Percentiles rank a stretch among this genome's conserved stretches.
phyloP scores from a whole-genome alignment of 1,140 invertebrate genomes.

The Bombus ignitus region DNA sequence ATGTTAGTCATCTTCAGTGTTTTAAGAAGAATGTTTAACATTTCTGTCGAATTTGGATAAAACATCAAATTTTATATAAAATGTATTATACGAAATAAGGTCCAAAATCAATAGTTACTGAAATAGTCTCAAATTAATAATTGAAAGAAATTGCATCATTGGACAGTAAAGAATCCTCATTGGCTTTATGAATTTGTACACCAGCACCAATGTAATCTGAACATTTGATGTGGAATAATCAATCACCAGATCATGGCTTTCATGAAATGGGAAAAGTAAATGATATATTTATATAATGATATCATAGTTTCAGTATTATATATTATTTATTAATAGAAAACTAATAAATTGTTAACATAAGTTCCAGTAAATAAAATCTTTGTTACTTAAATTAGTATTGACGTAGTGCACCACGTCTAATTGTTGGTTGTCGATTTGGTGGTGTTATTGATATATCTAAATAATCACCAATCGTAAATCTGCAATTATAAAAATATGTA shows the following conservation, averaged over 20 bases:
- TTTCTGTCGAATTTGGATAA: too few species aligned
- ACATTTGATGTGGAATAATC: too few species aligned
- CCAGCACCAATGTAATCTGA: too few species aligned
- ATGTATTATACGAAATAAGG: too few species aligned
- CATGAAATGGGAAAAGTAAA: slow-evolving; percentile 1
- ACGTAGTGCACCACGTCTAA: slow-evolving; percentile 84
- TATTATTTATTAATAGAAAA: slow-evolving; percentile 13
- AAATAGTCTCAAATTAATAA: too few species aligned
- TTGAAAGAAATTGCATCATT: too few species aligned
- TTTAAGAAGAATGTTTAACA: too few species aligned
- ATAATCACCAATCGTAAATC: slow-evolving; percentile 97
- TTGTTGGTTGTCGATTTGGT: slow-evolving; percentile 89
- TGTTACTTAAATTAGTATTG: slow-evolving; percentile 79
- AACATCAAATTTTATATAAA: too few species aligned
- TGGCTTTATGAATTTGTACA: too few species aligned
- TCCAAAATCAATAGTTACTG: too few species aligned
- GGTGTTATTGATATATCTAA: slow-evolving; percentile 98
- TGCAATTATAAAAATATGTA: slow-evolving; percentile 74
- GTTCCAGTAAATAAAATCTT: background rate
- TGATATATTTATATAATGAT: background rate
- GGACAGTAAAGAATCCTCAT: too few species aligned
- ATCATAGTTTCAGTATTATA: background rate
- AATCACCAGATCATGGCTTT: background rate
- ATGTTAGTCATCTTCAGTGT: too few species aligned
- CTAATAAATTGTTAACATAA: background rate